A percentile compares a stretch with the other conserved stretches of the same genome.
Evolutionary conservation across 2,888 invertebrate genomes (phyloP).

Genomic region (Luperina testacea): DNA sequence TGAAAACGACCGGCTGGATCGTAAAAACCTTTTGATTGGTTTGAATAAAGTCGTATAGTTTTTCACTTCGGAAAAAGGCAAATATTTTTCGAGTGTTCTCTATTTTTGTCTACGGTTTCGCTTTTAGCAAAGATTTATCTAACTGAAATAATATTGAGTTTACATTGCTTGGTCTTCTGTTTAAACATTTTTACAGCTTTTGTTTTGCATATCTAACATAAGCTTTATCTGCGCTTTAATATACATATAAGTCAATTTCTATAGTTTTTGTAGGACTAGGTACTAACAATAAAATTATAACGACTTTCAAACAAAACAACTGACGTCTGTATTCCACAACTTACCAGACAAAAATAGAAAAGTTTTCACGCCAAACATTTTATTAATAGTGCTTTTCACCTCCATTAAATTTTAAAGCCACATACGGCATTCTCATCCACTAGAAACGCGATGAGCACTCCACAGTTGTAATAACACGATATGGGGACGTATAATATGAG

Average conservation of each 20-base stretch:
- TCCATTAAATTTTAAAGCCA: slow-evolving; percentile 48
- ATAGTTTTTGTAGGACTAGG: background rate
- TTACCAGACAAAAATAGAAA: background rate
- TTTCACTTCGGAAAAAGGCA: background rate
- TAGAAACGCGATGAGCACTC: slow-evolving; percentile 66
- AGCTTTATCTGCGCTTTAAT: background rate
- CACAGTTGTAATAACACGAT: slow-evolving; percentile 83
- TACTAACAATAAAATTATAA: no score
- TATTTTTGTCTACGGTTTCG: slow-evolving; percentile 12
- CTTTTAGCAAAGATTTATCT: slow-evolving; percentile 15
- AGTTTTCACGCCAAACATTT: background rate
- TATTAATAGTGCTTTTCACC: background rate
- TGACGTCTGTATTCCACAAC: background rate
- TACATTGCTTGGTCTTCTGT: background rate
- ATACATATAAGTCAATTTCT: background rate
- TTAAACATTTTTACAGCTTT: background rate
- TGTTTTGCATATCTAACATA: background rate
- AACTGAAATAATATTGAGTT: slow-evolving; percentile 15
- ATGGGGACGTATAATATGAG: slow-evolving; percentile 79
- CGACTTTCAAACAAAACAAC: background rate
- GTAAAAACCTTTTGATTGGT: slow-evolving; percentile 52
- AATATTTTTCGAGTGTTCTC: background rate
- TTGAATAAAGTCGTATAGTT: slow-evolving; percentile 10
- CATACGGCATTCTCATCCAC: slow-evolving; percentile 63
- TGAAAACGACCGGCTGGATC: slow-evolving; percentile 27